A percentile compares a stretch with the other conserved stretches of the same genome.
Conservation (phyloP, 2,113 vertebrate species). For the Passer domesticus region DNA sequence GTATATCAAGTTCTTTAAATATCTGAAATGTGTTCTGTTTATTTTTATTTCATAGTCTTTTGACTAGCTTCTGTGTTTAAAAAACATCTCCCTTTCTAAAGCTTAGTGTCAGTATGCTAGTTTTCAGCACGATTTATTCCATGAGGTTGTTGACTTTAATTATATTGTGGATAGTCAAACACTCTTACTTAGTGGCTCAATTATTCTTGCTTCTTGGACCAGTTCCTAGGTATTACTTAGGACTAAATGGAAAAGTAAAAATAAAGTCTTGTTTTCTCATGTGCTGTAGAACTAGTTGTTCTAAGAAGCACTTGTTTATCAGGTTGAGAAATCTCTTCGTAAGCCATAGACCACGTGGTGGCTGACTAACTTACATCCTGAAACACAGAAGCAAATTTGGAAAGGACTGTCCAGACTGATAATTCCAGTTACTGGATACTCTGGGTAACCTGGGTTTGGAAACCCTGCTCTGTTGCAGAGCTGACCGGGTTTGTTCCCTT, state of each 20-base stretch:
- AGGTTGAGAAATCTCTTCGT: constrained; percentile 25
- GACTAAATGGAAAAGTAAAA: constrained; percentile 52
- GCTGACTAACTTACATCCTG: constrained; percentile 5
- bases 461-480: not conserved
- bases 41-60: constrained; percentile 51
- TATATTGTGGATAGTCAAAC: constrained; percentile 35
- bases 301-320: constrained; percentile 61
- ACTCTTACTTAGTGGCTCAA: constrained; percentile 50
- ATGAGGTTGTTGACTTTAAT: constrained; percentile 64
- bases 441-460: not conserved
- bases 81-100: constrained; percentile 39
- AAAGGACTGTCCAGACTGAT: not conserved
- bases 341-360: not conserved
- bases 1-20: constrained; percentile 21
- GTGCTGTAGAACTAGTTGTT: constrained; percentile 64
- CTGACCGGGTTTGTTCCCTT: not conserved
- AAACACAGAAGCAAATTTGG: not conserved
- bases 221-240: constrained; percentile 45
- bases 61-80: constrained; percentile 49
- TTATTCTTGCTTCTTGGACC: constrained; percentile 51
- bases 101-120: constrained; percentile 50
- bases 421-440: not conserved
- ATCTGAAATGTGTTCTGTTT: constrained; percentile 24
- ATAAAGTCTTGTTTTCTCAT: constrained; percentile 63
- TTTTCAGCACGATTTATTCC: constrained; percentile 55